phyloP scores from a whole-genome alignment of 64 coral and sea anemone genomes.

The Stylophora pistillata region DNA sequence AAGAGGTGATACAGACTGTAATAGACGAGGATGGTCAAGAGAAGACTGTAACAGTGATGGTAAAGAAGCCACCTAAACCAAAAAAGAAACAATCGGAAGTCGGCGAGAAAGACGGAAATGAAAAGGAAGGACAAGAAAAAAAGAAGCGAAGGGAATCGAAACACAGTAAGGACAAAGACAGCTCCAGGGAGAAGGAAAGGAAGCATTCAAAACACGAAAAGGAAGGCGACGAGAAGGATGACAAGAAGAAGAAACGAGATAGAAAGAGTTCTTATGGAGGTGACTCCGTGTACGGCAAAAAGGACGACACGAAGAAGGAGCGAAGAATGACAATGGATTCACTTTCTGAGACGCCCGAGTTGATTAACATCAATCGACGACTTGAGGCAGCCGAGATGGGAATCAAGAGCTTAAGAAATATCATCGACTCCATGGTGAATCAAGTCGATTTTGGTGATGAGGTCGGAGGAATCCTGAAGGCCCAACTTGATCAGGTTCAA shows the following conservation, averaged over 20 bases:
- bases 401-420: slow-evolving; percentile 83
- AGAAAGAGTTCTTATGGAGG: slow-evolving; percentile 18
- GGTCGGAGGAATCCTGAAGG: slow-evolving; percentile 81
- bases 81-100: slow-evolving; percentile 2
- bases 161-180: slow-evolving; percentile 53
- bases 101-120: slow-evolving; percentile 60
- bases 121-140: slow-evolving; percentile 58
- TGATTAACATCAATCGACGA: slow-evolving; percentile 76
- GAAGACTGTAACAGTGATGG: slow-evolving; percentile 79
- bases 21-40: slow-evolving; percentile 82
- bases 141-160: slow-evolving; percentile 63
- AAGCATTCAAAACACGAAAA: slow-evolving; percentile 71
- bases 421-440: slow-evolving; percentile 93
- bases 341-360: slow-evolving; percentile 61
- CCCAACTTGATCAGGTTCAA: slow-evolving; percentile 77
- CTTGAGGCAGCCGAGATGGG: slow-evolving; percentile 82
- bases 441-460: slow-evolving; percentile 94
- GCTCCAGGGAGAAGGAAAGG: slow-evolving; percentile 51
- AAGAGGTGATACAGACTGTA: slow-evolving; percentile 82
- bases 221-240: slow-evolving; percentile 62
- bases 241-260: slow-evolving; percentile 61
- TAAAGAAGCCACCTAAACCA: slow-evolving; percentile 57
- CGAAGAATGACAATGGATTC: slow-evolving; percentile 55
- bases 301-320: slow-evolving; percentile 78
- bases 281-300: slow-evolving; percentile 52